Conservation (phyloP, 2,888 invertebrate genomes). For the Cotesia congregata region DNA sequence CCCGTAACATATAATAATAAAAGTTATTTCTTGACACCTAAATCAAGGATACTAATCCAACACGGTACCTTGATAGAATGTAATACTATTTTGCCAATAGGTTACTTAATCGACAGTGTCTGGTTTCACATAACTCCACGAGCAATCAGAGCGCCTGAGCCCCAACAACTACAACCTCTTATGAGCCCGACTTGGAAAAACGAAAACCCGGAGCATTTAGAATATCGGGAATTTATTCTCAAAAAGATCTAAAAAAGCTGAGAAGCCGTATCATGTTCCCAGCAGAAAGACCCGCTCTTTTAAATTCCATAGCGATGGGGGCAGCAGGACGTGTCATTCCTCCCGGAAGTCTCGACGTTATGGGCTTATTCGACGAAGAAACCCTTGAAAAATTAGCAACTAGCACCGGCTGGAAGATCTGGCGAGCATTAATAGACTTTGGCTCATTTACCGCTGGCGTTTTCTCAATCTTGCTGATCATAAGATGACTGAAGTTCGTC, state of each 20-base stretch:
- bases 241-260: constrained; percentile 7
- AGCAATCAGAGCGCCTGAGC: too few species aligned
- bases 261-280: too few species aligned
- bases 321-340: not conserved
- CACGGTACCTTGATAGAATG: constrained; percentile 33
- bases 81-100: constrained; percentile 30
- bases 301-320: constrained; percentile 23
- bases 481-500: too few species aligned
- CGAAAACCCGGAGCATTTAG: constrained; percentile 17
- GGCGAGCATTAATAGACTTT: too few species aligned
- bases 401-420: too few species aligned
- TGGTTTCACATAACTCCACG: too few species aligned
- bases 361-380: constrained; percentile 16
- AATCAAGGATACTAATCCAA: constrained; percentile 28
- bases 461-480: too few species aligned
- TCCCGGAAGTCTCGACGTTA: not conserved
- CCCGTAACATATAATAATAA: not conserved
- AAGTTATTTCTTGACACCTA: constrained; percentile 14
- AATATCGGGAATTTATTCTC: constrained; percentile 34
- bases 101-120: constrained; percentile 10
- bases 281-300: constrained; percentile 33
- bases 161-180: not conserved
- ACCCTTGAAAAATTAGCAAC: too few species aligned
- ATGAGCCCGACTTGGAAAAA: constrained; percentile 34
- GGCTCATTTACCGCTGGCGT: too few species aligned